A percentile compares a stretch with the other conserved stretches of the same genome.
Evolutionary conservation across 2,113 vertebrate species (phyloP).

Genomic region (Larimichthys crocea): DNA sequence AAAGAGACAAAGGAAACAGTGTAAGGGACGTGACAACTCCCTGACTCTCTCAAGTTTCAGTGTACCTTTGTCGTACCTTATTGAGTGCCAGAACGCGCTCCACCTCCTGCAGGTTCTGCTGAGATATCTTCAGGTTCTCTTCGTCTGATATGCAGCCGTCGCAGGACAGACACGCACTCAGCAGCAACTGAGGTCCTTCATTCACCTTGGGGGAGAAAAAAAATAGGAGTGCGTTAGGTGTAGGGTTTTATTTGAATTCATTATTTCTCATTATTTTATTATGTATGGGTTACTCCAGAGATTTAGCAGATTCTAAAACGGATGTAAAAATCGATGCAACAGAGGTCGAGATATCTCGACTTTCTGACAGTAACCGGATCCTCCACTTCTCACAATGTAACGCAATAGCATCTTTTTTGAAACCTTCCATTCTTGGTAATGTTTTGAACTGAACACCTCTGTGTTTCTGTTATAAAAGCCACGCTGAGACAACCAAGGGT

Average conservation of each 20-base stretch:
- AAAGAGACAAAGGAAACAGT: background rate
- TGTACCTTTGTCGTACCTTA: constrained; percentile 83
- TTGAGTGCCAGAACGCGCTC: constrained; percentile 90
- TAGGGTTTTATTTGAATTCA: background rate
- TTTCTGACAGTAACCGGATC: background rate
- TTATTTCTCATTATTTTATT: too few species aligned
- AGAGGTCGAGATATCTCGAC: background rate
- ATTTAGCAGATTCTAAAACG: background rate
- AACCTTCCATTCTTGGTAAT: too few species aligned
- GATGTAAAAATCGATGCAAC: background rate
- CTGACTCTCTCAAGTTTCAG: background rate
- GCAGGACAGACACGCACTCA: constrained; percentile 95
- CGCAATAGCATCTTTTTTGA: background rate
- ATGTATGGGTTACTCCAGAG: too few species aligned
- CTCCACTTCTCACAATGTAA: background rate
- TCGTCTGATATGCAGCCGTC: constrained; percentile 92
- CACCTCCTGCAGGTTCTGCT: constrained; percentile 91
- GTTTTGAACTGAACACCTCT: too few species aligned
- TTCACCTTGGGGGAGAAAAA: background rate
- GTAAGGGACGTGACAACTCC: background rate
- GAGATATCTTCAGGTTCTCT: constrained; percentile 90
- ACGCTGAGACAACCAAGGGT: too few species aligned
- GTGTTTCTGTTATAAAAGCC: too few species aligned
- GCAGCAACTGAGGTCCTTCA: constrained; percentile 85
- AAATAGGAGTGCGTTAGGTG: background rate